These are phyloP conservation scores for Echinops telfairi DNA, from an alignment of 2,113 vertebrate genomes.

Conservation along the genomic window DNA sequence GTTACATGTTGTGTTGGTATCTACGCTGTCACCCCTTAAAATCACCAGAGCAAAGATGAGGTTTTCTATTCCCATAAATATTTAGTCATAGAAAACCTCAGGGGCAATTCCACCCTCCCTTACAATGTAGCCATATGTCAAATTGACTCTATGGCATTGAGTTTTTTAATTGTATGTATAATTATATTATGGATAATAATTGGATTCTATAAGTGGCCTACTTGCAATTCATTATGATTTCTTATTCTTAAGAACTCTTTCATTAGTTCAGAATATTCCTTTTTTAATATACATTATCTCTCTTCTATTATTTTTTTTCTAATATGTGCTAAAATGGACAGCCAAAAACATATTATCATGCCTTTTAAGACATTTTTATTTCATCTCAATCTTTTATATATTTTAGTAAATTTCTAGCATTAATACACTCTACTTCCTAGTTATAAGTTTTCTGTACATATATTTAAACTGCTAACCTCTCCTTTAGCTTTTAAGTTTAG, in stretches of 20 bases:
- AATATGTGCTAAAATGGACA: neutral
- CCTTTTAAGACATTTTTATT: neutral
- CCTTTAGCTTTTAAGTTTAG: neutral
- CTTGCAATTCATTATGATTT: neutral
- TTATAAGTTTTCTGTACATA: neutral
- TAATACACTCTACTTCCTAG: neutral
- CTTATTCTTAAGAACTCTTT: neutral
- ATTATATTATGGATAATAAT: neutral
- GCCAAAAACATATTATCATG: neutral
- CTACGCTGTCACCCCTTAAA: no score
- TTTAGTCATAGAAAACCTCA: no score
- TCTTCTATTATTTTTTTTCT: neutral
- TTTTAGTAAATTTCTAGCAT: neutral
- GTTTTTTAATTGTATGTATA: neutral
- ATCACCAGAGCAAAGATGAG: no score
- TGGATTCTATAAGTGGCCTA: neutral
- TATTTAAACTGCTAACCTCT: neutral
- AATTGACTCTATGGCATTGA: no score
- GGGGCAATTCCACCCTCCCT: no score
- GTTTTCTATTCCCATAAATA: no score
- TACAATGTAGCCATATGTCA: no score
- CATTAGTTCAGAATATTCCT: neutral
- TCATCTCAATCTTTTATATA: neutral
- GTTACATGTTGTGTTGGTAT: no score
- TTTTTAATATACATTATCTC: neutral